Conservation (phyloP, 2,797 vertebrate species). For the Hydrocynus forskahlii region DNA sequence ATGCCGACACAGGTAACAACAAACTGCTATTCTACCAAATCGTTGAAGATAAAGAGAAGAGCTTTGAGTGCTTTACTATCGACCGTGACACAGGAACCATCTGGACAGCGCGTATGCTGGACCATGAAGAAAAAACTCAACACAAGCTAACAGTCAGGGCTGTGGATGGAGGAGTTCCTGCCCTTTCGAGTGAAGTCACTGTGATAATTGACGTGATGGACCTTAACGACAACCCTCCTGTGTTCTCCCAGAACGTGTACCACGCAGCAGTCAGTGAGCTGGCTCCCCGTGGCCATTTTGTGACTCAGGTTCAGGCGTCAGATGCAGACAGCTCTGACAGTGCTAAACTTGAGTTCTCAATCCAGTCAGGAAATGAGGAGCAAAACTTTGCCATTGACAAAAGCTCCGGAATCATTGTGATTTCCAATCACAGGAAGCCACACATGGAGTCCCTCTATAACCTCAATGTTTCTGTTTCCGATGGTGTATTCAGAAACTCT, state of each 20-base stretch:
- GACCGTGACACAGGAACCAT: slow-evolving; percentile 88
- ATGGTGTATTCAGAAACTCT: slow-evolving; percentile 93
- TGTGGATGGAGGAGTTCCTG: slow-evolving; percentile 89
- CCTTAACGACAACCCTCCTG: slow-evolving; percentile 93
- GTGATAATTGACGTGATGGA: slow-evolving; percentile 87
- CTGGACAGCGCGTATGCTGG: slow-evolving; percentile 82
- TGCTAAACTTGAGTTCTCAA: slow-evolving; percentile 87
- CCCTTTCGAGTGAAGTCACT: slow-evolving; percentile 83
- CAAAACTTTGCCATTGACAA: slow-evolving; percentile 90
- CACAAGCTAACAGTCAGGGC: slow-evolving; percentile 85
- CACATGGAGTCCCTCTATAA: slow-evolving; percentile 83
- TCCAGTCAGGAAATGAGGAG: slow-evolving; percentile 90
- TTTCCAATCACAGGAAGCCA: slow-evolving; percentile 87
- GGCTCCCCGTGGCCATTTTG: slow-evolving; percentile 88
- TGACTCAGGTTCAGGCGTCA: slow-evolving; percentile 89
- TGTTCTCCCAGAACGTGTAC: slow-evolving; percentile 86
- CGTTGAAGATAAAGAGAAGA: slow-evolving; percentile 82
- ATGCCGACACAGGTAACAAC: slow-evolving; percentile 89
- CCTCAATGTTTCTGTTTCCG: slow-evolving; percentile 91
- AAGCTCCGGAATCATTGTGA: slow-evolving; percentile 83
- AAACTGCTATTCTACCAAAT: slow-evolving; percentile 89
- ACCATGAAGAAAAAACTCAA: slow-evolving; percentile 85
- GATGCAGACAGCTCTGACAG: slow-evolving; percentile 89
- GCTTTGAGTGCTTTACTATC: slow-evolving; percentile 85
- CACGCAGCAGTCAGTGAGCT: slow-evolving; percentile 88